Evolutionary conservation across 1,140 invertebrate genomes (phyloP).

Genomic region (Melitaea cinxia): DNA sequence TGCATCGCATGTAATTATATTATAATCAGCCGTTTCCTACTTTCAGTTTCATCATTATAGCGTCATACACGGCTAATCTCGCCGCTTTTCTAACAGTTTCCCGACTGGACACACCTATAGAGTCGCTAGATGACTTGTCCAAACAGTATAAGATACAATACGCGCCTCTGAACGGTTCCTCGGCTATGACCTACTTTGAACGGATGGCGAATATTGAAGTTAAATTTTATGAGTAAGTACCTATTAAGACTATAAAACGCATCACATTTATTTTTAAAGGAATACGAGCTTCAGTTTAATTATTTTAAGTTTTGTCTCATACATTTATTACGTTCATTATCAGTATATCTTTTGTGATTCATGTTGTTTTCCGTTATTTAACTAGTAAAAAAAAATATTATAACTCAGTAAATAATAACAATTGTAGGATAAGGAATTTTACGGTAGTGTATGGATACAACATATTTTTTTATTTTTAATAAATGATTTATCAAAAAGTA

Average conservation of each 20-base stretch:
- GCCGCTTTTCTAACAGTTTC: slow-evolving; percentile 97
- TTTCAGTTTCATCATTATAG: slow-evolving; percentile 95
- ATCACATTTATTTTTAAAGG: background rate
- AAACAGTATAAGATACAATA: slow-evolving; percentile 98
- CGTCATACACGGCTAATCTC: slow-evolving; percentile 98
- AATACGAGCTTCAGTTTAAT: too few relatives aligned
- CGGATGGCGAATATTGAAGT: slow-evolving; percentile 98
- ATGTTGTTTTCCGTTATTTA: too few relatives aligned
- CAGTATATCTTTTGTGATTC: too few relatives aligned
- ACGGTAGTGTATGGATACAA: too few relatives aligned
- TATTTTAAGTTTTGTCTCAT: too few relatives aligned
- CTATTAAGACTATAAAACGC: background rate
- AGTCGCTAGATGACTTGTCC: slow-evolving; percentile 94
- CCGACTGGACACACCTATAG: slow-evolving; percentile 94
- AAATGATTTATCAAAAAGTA: background rate
- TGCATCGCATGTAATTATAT: too few relatives aligned
- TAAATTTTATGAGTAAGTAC: slow-evolving; percentile 96
- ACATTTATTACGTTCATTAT: too few relatives aligned
- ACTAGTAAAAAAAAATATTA: too few relatives aligned
- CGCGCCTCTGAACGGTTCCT: slow-evolving; percentile 91
- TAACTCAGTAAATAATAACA: too few relatives aligned
- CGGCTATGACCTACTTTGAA: slow-evolving; percentile 96
- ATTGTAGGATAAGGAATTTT: too few relatives aligned
- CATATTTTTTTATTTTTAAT: too few relatives aligned
- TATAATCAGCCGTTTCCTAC: too few relatives aligned